Evolutionary conservation across 2,113 vertebrate species (phyloP).

Genomic region (Typhlomys cinereus): DNA sequence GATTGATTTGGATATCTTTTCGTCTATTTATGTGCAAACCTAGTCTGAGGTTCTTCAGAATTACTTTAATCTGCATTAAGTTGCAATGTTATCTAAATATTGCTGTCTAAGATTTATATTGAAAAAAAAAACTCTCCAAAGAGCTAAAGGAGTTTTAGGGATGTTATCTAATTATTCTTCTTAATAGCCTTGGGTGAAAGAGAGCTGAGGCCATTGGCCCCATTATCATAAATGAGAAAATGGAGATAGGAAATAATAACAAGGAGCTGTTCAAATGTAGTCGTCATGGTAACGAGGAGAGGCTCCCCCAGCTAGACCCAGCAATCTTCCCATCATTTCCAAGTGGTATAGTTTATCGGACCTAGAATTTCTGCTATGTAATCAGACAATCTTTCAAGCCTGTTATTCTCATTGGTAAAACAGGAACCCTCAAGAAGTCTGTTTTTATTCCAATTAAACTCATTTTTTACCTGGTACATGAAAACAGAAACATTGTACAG

Average conservation of each 20-base stretch:
- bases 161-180: slow-evolving; percentile 15
- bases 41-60: slow-evolving; percentile 3
- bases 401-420: background rate
- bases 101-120: background rate
- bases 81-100: slow-evolving; percentile 37
- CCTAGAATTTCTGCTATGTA: background rate
- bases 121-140: slow-evolving; percentile 24
- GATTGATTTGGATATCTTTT: background rate
- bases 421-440: background rate
- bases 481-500: background rate
- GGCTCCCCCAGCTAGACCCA: background rate
- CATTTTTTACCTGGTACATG: background rate
- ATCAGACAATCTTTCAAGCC: background rate
- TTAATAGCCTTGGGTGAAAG: background rate
- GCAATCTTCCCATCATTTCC: too few species aligned
- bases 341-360: background rate
- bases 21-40: slow-evolving; percentile 13
- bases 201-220: background rate
- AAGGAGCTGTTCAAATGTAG: background rate
- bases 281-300: background rate
- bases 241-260: background rate
- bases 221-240: background rate
- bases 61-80: slow-evolving; percentile 26
- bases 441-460: background rate
- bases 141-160: background rate